Conservation (phyloP, 92 coral and sea anemone species). For the Epizoanthus ramosus region DNA sequence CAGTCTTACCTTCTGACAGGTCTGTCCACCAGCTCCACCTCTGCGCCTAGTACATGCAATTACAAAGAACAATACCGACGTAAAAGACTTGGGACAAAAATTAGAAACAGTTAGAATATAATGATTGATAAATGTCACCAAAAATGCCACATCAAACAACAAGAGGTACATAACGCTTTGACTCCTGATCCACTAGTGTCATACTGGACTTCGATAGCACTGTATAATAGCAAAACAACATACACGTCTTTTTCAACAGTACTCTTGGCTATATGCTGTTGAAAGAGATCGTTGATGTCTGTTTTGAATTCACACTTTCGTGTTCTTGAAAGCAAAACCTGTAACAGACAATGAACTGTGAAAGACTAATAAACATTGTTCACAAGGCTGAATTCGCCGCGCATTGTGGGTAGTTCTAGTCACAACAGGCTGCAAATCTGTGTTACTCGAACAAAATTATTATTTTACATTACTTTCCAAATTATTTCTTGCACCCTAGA, state of each 20-base stretch:
- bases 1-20: background rate
- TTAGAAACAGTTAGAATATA: background rate
- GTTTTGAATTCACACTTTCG: too few species aligned
- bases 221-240: background rate
- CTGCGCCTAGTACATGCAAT: slow-evolving; percentile 14
- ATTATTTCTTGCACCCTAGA: too few species aligned
- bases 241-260: background rate
- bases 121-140: background rate
- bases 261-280: too few species aligned
- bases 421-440: too few species aligned
- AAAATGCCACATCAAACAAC: background rate
- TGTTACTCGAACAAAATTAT: too few species aligned
- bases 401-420: too few species aligned
- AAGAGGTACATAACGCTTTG: slow-evolving; percentile 18
- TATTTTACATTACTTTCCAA: too few species aligned
- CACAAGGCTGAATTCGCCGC: too few species aligned
- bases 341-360: too few species aligned
- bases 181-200: slow-evolving; percentile 29
- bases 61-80: slow-evolving; percentile 29
- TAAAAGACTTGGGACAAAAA: slow-evolving; percentile 28
- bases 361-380: too few species aligned
- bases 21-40: background rate
- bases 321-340: too few species aligned
- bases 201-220: background rate
- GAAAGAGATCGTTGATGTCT: too few species aligned